Evolutionary conservation across 2,113 vertebrate species (phyloP).

Genomic region (Nothobranchius furzeri): DNA sequence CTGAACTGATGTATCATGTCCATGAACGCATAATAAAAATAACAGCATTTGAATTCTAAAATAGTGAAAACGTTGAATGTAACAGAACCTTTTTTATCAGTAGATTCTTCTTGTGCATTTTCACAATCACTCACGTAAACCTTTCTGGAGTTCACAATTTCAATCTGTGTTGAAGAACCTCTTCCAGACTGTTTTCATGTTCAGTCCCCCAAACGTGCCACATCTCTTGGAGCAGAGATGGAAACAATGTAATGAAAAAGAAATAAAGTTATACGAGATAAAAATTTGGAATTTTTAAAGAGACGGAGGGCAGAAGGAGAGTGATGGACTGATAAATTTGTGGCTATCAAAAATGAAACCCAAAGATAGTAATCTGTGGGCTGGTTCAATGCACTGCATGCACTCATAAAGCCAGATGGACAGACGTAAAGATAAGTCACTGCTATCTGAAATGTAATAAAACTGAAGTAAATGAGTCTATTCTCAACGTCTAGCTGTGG

Average conservation of each 20-base stretch:
- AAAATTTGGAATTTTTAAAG: constrained; percentile 29
- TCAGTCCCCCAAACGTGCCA: constrained; percentile 23
- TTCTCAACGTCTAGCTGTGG: constrained; percentile 48
- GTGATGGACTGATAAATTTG: constrained; percentile 46
- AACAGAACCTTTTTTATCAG: too few species aligned
- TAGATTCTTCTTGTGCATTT: too few species aligned
- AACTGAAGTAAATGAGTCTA: constrained; percentile 70
- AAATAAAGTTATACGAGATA: constrained; percentile 6
- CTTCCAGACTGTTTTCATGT: background rate
- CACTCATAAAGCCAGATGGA: constrained; percentile 54
- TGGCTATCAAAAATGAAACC: constrained; percentile 57
- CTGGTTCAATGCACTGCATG: constrained; percentile 10
- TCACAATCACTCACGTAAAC: too few species aligned
- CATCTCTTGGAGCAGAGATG: constrained; percentile 8
- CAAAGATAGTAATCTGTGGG: constrained; percentile 50
- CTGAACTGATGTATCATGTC: too few species aligned
- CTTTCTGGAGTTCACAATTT: too few species aligned
- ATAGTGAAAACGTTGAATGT: too few species aligned
- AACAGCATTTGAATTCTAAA: too few species aligned
- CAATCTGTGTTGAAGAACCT: too few species aligned
- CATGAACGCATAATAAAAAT: too few species aligned
- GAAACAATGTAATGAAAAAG: background rate
- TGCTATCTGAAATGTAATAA: constrained; percentile 73
- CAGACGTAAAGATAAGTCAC: constrained; percentile 56
- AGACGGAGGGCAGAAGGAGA: constrained; percentile 13